Evolutionary conservation across 2,888 invertebrate genomes (phyloP).

Genomic region (Margaritifera margaritifera): DNA sequence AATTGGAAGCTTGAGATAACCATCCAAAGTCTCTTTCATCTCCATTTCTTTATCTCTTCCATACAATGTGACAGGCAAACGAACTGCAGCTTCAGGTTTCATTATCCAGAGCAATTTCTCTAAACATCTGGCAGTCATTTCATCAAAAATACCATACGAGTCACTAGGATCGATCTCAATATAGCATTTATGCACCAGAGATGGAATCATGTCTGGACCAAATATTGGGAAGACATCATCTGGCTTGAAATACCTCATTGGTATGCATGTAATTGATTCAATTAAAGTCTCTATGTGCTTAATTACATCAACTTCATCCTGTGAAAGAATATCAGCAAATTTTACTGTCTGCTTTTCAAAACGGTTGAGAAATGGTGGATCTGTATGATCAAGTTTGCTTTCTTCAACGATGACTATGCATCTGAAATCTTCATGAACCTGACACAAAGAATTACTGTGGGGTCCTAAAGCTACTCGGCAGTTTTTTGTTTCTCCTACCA

Average conservation of each 20-base stretch:
- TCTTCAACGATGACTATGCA: conserved; percentile 54
- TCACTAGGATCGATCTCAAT: background rate
- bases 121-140: too few relatives aligned
- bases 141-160: too few relatives aligned
- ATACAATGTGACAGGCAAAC: conserved; percentile 11
- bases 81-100: conserved; percentile 40
- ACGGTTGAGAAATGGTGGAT: conserved; percentile 59
- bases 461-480: conserved; percentile 52
- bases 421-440: conserved; percentile 50
- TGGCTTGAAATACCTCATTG: conserved; percentile 13
- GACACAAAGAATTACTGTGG: conserved; percentile 53
- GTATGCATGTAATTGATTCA: conserved; percentile 7
- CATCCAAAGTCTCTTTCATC: conserved; percentile 1
- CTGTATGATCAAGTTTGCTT: conserved; percentile 36
- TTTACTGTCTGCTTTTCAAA: conserved; percentile 61
- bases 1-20: conserved; percentile 36
- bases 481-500: conserved; percentile 46
- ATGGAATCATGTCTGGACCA: conserved; percentile 37
- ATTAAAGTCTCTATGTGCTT: conserved; percentile 21
- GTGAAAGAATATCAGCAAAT: conserved; percentile 37
- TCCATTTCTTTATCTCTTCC: conserved; percentile 3
- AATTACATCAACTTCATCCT: conserved; percentile 13
- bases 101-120: conserved; percentile 29
- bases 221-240: conserved; percentile 36
- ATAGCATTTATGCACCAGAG: conserved; percentile 20